phyloP scores from a whole-genome alignment of 2,797 vertebrate genomes.

The Protonibea diacanthus region DNA sequence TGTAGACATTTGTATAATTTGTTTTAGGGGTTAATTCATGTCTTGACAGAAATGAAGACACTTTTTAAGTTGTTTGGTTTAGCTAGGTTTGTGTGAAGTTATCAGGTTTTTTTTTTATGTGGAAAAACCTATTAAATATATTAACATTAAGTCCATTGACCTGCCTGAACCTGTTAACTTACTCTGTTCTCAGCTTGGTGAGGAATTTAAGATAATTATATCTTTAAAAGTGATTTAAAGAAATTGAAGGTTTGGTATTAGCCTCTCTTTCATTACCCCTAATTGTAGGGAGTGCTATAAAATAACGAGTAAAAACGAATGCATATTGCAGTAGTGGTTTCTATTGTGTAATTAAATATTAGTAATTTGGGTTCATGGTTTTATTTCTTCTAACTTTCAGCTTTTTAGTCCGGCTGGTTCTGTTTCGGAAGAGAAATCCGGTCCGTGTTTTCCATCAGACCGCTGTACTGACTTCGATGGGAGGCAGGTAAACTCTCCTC shows the following conservation, averaged over 20 bases:
- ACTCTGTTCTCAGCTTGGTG: neutral
- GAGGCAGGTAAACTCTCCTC: conserved; percentile 73
- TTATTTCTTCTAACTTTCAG: neutral
- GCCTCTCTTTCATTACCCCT: neutral
- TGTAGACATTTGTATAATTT: neutral
- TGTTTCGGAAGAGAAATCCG: conserved; percentile 1
- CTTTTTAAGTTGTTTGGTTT: neutral
- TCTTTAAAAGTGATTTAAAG: neutral
- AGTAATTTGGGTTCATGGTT: neutral
- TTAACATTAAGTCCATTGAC: neutral
- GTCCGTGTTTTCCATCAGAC: conserved; percentile 69
- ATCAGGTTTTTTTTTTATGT: neutral
- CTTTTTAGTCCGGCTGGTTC: neutral
- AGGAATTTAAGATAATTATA: neutral
- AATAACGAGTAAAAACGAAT: neutral
- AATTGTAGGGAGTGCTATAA: neutral
- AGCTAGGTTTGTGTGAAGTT: neutral
- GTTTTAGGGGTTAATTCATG: neutral
- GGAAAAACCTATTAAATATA: neutral
- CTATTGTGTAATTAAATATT: neutral
- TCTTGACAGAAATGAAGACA: neutral
- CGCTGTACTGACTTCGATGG: neutral
- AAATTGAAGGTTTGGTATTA: neutral
- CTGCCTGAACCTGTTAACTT: neutral
- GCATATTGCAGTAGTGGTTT: neutral